Base-by-base conservation (phyloP, 2,888 invertebrate genomes). In the Netelia inedita region DNA sequence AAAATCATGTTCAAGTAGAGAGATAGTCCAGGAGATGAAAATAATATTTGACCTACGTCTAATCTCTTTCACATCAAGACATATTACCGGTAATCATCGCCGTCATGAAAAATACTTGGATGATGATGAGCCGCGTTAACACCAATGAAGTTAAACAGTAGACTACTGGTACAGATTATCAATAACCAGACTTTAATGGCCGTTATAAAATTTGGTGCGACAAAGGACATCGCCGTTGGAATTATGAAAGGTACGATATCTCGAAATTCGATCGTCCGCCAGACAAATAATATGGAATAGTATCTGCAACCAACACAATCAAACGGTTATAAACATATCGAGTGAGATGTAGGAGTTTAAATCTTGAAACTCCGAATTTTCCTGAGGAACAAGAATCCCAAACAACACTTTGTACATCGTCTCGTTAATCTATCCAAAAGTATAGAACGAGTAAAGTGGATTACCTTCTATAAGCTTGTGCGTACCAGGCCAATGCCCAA, bases 121-220 rank as follows among this genome's bases (percentile, higher is more conserved):
- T 97, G 97, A 90, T 97, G 97, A 94, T 97, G 97, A 0, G 96
- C 97, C 0, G 97, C 97, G 91, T 96, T 97, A 0, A 96, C 90
- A 1, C 96, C 97, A 79, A 97, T 95, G 1, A 95, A 88, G 14
- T 94, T 94, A 90, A 97, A 97, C 0, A 95, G 88, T 61, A 96
- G 95, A 87, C 97, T 96, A 1, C 94, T 94, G 0, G 95, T 91
- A 23, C 95, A 89, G 28, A 95, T 91, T 16, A 96, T 95, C 86
- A 95, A 92, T 0, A 95, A 86, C 96, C 96, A 97, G 86, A 94
- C 93, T 19, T 93, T 88, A 0, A 95, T 10, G 0, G 94, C 94
- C 5, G 89, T 78, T 0, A 92, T 69, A 14, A 94, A 53, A 65
- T 92, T 92, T 1, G 90, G 85, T 0, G 90, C 94, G 1, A 92